Conservation (phyloP, 2,113 vertebrate species). For the Trichechus manatus region DNA sequence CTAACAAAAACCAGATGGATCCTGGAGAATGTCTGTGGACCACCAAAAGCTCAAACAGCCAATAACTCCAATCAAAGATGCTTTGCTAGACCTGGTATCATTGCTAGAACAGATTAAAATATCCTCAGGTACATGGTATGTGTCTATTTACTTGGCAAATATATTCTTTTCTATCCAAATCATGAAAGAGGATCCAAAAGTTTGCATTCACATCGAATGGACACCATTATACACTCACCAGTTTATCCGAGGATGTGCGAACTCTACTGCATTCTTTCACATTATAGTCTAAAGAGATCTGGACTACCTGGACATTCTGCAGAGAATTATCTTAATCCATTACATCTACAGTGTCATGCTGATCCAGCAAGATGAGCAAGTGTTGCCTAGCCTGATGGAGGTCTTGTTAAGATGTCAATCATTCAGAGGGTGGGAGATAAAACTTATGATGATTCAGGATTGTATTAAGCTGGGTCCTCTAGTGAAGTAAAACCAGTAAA, state of each 20-base stretch:
- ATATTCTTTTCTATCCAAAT: neutral
- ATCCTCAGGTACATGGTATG: neutral
- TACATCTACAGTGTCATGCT: neutral
- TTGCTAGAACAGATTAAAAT: neutral
- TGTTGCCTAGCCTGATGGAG: too few relatives aligned
- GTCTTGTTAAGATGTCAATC: neutral
- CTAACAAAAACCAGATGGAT: neutral
- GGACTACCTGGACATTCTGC: neutral
- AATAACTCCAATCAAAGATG: neutral
- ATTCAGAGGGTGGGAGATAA: neutral
- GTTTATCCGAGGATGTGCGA: neutral
- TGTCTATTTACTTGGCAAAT: neutral
- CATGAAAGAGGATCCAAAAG: neutral
- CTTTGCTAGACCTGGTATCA: neutral
- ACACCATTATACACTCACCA: neutral
- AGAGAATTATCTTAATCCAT: neutral
- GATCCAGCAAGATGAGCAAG: neutral
- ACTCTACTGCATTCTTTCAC: neutral
- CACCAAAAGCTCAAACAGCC: neutral
- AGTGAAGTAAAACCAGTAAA: too few relatives aligned
- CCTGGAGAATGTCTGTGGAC: neutral
- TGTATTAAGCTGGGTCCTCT: too few relatives aligned
- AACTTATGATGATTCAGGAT: neutral
- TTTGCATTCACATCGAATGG: neutral
- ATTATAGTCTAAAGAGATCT: neutral